These are phyloP conservation scores for Cepaea nemoralis DNA, from an alignment of 1,140 invertebrate species.

Conservation along the genomic window DNA sequence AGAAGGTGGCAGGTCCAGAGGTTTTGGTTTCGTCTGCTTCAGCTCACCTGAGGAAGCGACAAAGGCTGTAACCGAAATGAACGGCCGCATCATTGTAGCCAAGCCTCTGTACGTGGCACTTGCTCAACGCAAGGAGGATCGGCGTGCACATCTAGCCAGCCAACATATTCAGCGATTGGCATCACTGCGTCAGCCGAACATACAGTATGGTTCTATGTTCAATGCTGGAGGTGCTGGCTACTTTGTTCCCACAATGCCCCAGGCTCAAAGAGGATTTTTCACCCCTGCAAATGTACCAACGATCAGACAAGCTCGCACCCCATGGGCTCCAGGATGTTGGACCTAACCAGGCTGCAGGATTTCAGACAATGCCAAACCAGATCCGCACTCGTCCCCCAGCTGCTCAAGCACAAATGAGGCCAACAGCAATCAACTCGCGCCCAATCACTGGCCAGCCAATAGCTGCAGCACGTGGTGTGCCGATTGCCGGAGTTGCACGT, in stretches of 20 bases:
- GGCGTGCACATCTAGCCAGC: slow-evolving; percentile 94
- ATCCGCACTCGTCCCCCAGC: slow-evolving; percentile 62
- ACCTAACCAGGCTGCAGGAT: slow-evolving; percentile 71
- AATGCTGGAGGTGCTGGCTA: slow-evolving; percentile 84
- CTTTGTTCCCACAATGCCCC: slow-evolving; percentile 89
- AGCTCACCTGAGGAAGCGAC: slow-evolving; percentile 97
- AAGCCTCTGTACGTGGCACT: slow-evolving; percentile 98
- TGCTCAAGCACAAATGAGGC: slow-evolving; percentile 75
- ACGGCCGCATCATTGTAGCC: slow-evolving; percentile 93
- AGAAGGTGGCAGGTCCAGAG: slow-evolving; percentile 80
- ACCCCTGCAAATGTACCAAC: slow-evolving; percentile 82
- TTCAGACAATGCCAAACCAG: slow-evolving; percentile 72
- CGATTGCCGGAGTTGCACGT: slow-evolving; percentile 40
- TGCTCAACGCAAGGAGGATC: slow-evolving; percentile 97
- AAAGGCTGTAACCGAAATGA: slow-evolving; percentile 98
- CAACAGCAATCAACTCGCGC: slow-evolving; percentile 82
- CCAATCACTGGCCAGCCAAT: slow-evolving; percentile 81
- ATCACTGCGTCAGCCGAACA: slow-evolving; percentile 42
- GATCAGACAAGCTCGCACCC: neutral
- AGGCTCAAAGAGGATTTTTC: slow-evolving; percentile 83
- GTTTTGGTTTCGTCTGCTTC: slow-evolving; percentile 97
- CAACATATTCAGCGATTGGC: slow-evolving; percentile 80
- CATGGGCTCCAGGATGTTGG: neutral
- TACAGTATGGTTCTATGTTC: slow-evolving; percentile 78
- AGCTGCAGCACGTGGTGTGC: slow-evolving; percentile 76